Base-by-base conservation (phyloP, 2,888 invertebrate genomes). In the Cheilosia scutellata region DNA sequence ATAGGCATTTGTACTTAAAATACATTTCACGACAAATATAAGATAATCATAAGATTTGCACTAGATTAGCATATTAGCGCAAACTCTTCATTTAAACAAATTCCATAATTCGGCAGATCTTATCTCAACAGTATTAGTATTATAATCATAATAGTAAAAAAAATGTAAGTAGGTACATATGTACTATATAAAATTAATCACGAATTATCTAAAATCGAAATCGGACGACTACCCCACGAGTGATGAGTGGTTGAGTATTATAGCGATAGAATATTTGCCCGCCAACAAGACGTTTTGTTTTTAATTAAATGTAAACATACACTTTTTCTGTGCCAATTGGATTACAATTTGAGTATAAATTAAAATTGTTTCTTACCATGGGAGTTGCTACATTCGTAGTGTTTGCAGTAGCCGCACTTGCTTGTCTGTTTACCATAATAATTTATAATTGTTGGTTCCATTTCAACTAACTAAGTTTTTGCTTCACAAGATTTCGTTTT, bases 301-400 rank as follows among this genome's bases (percentile, higher is more conserved):
- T 44, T 13, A 37, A 4, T 55, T n/a, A n/a, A 33, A 63, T 49
- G 49, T 40, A 72, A 58, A 65, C 40, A 37, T 16, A 37, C 40
- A 5, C 37, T 37, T 27, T 40, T 13, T 20, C n/a, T 25, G 20
- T n/a, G n/a, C 4, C 37, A 58, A 27, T 29, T 25, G 5, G 27
- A 33, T 25, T 29, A 25, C 4, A n/a, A 20, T 13, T 9, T 44
- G 11, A 4, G 2, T 47, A 0, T 4, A 25, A 66, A 47, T 55
- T 60, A 57, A 49, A 75, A 37, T 7, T 98, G 2, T 25, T 63
- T 75, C 91, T 89, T 90, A 92, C 91, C 92, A 83, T 92, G 89
- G n/a, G 90, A 89, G 60, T 88, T 87, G 68, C 90, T 89, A 78
- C 89, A 89, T n/a, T 89, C 80, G 0, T 37, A 76, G 9, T 89